Evolutionary conservation across 2,113 vertebrate species (phyloP).

Genomic region (Bungarus multicinctus): DNA sequence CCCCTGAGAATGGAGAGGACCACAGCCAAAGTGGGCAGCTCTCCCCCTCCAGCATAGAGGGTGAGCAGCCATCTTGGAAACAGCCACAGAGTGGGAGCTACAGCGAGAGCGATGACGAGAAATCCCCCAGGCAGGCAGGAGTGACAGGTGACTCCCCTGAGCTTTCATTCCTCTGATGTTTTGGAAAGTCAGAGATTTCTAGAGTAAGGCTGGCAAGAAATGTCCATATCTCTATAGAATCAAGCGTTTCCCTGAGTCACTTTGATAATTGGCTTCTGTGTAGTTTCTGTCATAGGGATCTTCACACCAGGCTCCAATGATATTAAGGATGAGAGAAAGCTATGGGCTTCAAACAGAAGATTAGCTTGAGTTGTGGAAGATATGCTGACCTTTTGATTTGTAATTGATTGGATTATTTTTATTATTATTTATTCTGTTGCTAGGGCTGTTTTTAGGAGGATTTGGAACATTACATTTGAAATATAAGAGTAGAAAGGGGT

Average conservation of each 20-base stretch:
- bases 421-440: neutral
- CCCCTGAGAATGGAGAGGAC: constrained; percentile 78
- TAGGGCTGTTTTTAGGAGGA: neutral
- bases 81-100: constrained; percentile 62
- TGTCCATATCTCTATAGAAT: neutral
- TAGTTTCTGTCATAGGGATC: neutral
- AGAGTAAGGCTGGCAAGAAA: neutral
- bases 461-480: neutral
- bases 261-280: constrained; percentile 8
- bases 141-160: constrained; percentile 75
- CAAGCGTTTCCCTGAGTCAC: neutral
- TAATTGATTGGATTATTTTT: neutral
- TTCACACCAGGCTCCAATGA: neutral
- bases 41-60: constrained; percentile 57
- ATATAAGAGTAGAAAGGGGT: neutral
- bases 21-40: constrained; percentile 49
- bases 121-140: constrained; percentile 66
- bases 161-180: constrained; percentile 36
- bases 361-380: neutral
- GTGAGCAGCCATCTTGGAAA: constrained; percentile 62
- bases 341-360: neutral
- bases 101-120: constrained; percentile 76
- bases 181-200: constrained; percentile 12
- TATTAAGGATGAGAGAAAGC: neutral
- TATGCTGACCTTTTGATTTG: neutral